Evolutionary conservation across 2,113 vertebrate genomes (phyloP).

Genomic region (Gymnocephalus cernua): DNA sequence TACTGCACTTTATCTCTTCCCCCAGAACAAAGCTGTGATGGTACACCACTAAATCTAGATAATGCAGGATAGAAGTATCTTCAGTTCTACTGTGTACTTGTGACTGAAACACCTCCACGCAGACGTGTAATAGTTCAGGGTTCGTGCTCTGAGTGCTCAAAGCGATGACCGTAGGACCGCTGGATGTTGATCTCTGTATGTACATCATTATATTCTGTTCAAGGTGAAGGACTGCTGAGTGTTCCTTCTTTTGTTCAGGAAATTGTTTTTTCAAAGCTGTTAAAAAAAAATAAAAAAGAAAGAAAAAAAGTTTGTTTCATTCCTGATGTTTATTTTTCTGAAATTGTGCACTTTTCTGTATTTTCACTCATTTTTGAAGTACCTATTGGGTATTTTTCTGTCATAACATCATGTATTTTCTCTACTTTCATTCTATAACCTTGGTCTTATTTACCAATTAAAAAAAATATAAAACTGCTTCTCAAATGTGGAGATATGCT

Average conservation of each 20-base stretch:
- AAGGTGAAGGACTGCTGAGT: background rate
- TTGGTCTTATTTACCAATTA: background rate
- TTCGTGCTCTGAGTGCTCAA: background rate
- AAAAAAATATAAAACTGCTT: slow-evolving; percentile 6
- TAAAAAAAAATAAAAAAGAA: background rate
- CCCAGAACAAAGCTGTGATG: background rate
- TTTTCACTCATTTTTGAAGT: background rate
- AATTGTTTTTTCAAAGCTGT: background rate
- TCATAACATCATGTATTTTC: background rate
- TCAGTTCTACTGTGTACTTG: background rate
- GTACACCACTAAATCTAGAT: too few species aligned
- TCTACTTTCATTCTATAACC: background rate
- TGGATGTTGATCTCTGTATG: background rate
- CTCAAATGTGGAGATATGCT: background rate
- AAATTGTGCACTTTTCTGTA: slow-evolving; percentile 4
- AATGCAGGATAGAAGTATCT: background rate
- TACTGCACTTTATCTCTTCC: slow-evolving; percentile 45
- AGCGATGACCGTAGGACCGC: background rate
- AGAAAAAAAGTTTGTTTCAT: background rate
- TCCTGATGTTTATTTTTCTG: background rate
- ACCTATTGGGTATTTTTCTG: background rate
- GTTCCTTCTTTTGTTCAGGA: background rate
- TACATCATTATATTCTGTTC: background rate
- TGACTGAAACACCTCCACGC: background rate
- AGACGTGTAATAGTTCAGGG: background rate